Percentiles rank a stretch among this genome's conserved stretches.
Conservation (phyloP, 2,888 invertebrate species). For the Rotaria magnacalcarata region DNA sequence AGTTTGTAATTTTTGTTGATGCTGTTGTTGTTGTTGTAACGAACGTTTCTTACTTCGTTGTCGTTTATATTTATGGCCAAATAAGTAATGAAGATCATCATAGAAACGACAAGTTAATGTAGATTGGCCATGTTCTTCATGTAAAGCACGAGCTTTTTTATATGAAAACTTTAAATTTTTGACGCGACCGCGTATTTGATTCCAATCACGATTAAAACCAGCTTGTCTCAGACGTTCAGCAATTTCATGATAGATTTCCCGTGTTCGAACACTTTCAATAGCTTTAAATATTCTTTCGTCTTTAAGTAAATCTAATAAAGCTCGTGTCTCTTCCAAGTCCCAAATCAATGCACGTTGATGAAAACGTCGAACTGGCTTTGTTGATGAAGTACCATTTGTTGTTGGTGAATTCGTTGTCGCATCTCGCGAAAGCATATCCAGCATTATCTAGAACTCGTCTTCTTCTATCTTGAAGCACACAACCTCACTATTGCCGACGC, state of each 20-base stretch:
- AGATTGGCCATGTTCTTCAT: conserved; percentile 28
- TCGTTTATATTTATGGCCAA: conserved; percentile 30
- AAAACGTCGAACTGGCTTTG: conserved; percentile 30
- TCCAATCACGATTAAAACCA: conserved; percentile 35
- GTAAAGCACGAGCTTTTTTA: conserved; percentile 25
- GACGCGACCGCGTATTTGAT: conserved; percentile 31
- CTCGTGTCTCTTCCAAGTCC: conserved; percentile 30
- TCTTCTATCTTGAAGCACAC: neutral
- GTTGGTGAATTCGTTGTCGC: neutral
- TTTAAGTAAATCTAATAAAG: conserved; percentile 25
- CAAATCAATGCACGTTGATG: conserved; percentile 32
- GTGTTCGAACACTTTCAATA: conserved; percentile 27
- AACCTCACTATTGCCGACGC: neutral
- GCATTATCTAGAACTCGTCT: neutral
- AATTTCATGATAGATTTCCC: conserved; percentile 35
- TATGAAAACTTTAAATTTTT: conserved; percentile 35
- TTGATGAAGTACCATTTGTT: neutral
- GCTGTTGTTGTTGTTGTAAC: neutral
- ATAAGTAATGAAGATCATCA: conserved; percentile 33
- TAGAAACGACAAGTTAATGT: conserved; percentile 14
- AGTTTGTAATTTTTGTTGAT: neutral
- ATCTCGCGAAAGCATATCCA: neutral
- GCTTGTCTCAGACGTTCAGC: conserved; percentile 6
- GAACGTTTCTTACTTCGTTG: conserved; percentile 27
- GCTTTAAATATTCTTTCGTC: conserved; percentile 35